These are phyloP conservation scores for Merops nubicus DNA, from an alignment of 2,113 vertebrate species.

Conservation along the genomic window DNA sequence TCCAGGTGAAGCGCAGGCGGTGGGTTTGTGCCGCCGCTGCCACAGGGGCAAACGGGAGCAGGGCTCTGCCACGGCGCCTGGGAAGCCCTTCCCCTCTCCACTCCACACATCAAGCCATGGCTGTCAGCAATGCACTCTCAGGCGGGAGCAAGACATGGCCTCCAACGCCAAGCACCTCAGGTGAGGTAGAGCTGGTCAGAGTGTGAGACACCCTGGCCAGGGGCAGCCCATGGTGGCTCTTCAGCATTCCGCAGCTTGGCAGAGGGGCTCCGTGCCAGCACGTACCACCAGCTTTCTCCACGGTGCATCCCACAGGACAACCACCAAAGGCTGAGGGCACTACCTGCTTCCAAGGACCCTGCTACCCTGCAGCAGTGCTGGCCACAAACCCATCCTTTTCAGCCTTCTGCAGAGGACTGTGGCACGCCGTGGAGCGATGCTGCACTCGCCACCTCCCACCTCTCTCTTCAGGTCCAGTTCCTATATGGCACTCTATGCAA, in stretches of 20 bases:
- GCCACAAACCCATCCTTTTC: background rate
- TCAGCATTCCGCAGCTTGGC: background rate
- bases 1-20: background rate
- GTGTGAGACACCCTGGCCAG: fast-evolving
- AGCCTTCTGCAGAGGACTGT: background rate
- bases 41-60: background rate
- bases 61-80: fast-evolving
- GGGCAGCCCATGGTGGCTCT: background rate
- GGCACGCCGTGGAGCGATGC: background rate
- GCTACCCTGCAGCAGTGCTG: fast-evolving
- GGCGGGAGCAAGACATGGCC: background rate
- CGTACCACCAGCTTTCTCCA: fast-evolving
- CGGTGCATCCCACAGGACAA: fast-evolving
- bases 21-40: background rate
- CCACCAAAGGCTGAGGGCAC: background rate
- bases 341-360: background rate
- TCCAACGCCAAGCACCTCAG: background rate
- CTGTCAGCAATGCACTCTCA: fast-evolving
- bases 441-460: background rate
- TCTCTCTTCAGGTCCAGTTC: fast-evolving
- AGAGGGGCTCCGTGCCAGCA: background rate
- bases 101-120: background rate
- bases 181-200: background rate
- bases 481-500: background rate
- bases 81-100: background rate